Evolutionary conservation across 2,113 vertebrate species (phyloP), one percentile per base, ranked within the genome.

Genomic region (Dinomys branickii): DNA sequence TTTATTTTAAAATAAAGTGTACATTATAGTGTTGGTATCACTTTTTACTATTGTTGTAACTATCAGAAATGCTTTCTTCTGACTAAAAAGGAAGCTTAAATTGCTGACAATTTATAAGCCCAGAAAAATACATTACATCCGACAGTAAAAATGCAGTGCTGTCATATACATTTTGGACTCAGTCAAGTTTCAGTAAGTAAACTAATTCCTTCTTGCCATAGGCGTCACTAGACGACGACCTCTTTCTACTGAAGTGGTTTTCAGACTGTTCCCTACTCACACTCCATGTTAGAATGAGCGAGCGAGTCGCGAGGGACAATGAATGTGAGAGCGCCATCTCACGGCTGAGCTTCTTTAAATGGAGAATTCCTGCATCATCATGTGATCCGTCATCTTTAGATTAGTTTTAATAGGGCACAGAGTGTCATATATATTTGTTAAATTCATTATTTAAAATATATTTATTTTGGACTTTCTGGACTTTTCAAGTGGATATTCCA

Each of bases 401-500:
- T 96, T 24, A 81, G 80, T 95, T 13, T 93, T 30, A 83, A 33
- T 26, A 85, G 35, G 67, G 88, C 35, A 91, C 11, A 20, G 91
- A 71, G 20, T 59, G 19, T 28, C 22, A 24, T 16, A 67, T 17
- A 63, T 82, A 41, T 77, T 80, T 80, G 35, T 35, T 44, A 35
- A 96, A 81, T 7, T 95, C 30, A 78, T 86, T 61, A n/a, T 30
- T 86, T 89, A 95, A 93, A 96, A 92, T 69, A 17, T 69, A 94
- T 89, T n/a, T 9, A 47, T 86, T 80, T 91, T 94, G 35, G 41
- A 47, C 38, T 95, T 94, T 92, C 17, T 85, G 16, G 50, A 50
- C 65, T 94, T 98, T 94, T 92, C 52, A 82, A 52, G 24, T 92
- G 54, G 14, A 30, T 96, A 88, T 85, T 94, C 77, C 54, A 94